Evolutionary conservation across 2,888 invertebrate genomes (phyloP).

Genomic region (Diachrysia chrysitis): DNA sequence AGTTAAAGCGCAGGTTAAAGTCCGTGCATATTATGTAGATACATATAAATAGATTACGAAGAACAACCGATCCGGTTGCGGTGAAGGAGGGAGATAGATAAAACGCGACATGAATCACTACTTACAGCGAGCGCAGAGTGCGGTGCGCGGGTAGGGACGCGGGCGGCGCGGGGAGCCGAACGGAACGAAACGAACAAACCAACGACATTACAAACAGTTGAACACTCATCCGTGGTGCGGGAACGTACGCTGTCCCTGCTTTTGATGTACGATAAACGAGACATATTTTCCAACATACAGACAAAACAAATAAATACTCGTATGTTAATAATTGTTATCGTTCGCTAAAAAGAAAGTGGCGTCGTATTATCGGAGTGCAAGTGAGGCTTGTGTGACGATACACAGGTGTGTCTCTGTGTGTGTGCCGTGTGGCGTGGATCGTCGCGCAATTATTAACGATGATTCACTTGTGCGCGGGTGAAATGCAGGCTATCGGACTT

Average conservation of each 20-base stretch:
- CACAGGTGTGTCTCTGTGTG: constrained; percentile 81
- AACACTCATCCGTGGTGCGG: constrained; percentile 85
- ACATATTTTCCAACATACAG: constrained; percentile 67
- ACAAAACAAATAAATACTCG: constrained; percentile 70
- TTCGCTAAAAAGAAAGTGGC: constrained; percentile 71
- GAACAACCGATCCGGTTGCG: constrained; percentile 89
- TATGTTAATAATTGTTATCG: constrained; percentile 65
- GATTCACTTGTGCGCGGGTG: constrained; percentile 89
- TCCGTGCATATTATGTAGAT: constrained; percentile 83
- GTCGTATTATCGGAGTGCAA: constrained; percentile 60
- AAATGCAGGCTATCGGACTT: constrained; percentile 88
- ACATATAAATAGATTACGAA: constrained; percentile 88
- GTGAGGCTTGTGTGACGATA: constrained; percentile 78
- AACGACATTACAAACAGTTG: constrained; percentile 86
- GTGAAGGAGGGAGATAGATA: constrained; percentile 89
- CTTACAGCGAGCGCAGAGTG: constrained; percentile 82
- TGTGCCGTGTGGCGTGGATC: constrained; percentile 85
- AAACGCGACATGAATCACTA: constrained; percentile 89
- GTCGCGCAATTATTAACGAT: constrained; percentile 89
- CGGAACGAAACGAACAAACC: constrained; percentile 83
- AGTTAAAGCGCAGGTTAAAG: constrained; percentile 77
- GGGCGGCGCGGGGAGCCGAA: constrained; percentile 73
- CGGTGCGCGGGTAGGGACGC: constrained; percentile 72
- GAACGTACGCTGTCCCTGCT: constrained; percentile 77
- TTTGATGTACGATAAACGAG: constrained; percentile 65